phyloP scores from a whole-genome alignment of 2,888 invertebrate genomes.

The Platycheirus rosarum region DNA sequence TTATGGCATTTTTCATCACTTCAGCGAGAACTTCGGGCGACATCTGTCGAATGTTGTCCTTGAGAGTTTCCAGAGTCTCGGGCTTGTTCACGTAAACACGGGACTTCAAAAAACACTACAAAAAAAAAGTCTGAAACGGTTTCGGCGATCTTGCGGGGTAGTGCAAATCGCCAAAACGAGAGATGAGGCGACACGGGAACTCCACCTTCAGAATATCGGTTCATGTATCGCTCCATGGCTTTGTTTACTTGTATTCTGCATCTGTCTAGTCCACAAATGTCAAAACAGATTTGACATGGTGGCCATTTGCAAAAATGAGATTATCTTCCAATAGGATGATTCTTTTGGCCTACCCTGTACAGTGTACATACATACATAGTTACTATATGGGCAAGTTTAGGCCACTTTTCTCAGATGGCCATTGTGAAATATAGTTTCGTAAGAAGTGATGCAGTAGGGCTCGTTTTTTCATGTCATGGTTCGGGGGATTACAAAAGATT shows the following conservation, averaged over 20 bases:
- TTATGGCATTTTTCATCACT: neutral
- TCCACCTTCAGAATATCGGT: no score
- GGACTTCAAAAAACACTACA: neutral
- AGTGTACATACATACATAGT: no score
- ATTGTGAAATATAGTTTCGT: no score
- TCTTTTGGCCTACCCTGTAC: no score
- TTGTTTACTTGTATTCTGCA: conserved; percentile 20
- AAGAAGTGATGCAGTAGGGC: no score
- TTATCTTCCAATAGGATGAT: neutral
- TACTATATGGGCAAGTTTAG: no score
- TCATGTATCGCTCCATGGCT: conserved; percentile 1
- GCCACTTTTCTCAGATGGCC: no score
- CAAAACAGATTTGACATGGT: conserved; percentile 30
- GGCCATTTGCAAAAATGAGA: conserved; percentile 3
- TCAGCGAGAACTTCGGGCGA: neutral
- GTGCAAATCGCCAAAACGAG: neutral
- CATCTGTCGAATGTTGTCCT: neutral
- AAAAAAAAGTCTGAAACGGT: neutral
- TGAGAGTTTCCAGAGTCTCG: neutral
- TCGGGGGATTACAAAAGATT: no score
- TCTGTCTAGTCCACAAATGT: conserved; percentile 25
- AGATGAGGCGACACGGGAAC: no score
- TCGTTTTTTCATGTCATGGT: no score
- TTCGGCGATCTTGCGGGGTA: neutral
- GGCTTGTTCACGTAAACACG: neutral